These are phyloP conservation scores for Grammomys surdaster DNA, from an alignment of 2,113 vertebrate genomes.

Conservation along the genomic window DNA sequence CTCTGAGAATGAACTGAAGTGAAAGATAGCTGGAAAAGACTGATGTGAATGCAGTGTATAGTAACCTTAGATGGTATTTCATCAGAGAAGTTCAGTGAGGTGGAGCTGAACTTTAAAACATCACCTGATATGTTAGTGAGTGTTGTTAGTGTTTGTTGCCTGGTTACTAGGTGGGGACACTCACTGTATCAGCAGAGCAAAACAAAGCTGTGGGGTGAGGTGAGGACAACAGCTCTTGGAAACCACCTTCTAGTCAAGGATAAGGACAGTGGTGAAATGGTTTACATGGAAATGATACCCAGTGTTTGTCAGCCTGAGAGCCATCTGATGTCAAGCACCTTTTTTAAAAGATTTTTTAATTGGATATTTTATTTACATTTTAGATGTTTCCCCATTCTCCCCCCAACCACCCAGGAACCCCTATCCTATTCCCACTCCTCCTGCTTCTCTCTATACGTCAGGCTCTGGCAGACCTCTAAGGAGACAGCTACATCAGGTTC, in stretches of 20 bases:
- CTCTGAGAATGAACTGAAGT: too few relatives aligned
- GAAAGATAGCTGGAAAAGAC: neutral
- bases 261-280: neutral
- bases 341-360: neutral
- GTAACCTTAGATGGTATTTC: constrained; percentile 36
- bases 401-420: too few relatives aligned
- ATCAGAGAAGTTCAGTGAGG: constrained; percentile 19
- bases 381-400: too few relatives aligned
- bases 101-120: constrained; percentile 66
- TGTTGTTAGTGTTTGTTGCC: neutral
- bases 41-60: neutral
- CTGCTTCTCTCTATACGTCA: too few relatives aligned
- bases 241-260: neutral
- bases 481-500: too few relatives aligned
- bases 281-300: neutral
- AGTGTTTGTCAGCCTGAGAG: neutral
- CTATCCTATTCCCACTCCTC: too few relatives aligned
- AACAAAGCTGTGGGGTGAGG: neutral
- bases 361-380: too few relatives aligned
- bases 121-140: constrained; percentile 40
- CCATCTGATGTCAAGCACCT: neutral
- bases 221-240: constrained; percentile 1
- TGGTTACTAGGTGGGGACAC: neutral
- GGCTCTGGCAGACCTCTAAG: too few relatives aligned
- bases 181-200: constrained; percentile 23